These are phyloP conservation scores for Dipodomys merriami DNA, from an alignment of 2,113 vertebrate species.

Conservation along the genomic window DNA sequence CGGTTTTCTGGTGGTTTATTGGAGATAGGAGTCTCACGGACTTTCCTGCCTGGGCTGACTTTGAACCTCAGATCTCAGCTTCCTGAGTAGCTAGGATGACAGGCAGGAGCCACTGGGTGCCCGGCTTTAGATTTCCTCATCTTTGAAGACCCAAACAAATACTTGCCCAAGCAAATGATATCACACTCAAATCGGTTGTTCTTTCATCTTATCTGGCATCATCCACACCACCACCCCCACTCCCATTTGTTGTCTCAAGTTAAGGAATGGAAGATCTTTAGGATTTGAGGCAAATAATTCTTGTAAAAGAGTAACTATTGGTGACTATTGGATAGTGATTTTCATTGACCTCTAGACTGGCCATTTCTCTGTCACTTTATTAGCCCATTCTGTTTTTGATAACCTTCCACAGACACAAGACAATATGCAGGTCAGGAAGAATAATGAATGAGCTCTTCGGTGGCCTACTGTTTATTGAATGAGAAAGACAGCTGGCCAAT, in stretches of 20 bases:
- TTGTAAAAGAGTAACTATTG: neutral
- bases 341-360: neutral
- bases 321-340: neutral
- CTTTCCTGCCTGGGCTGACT: too few species aligned
- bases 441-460: neutral
- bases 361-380: neutral
- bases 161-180: neutral
- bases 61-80: too few species aligned
- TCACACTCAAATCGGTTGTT: neutral
- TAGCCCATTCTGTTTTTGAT: constrained; percentile 9
- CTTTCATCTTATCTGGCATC: neutral
- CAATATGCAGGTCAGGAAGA: neutral
- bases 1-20: too few species aligned
- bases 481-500: neutral
- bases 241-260: constrained; percentile 35
- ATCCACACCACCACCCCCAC: too few species aligned
- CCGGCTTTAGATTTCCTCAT: neutral
- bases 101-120: too few species aligned
- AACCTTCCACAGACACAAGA: neutral
- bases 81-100: too few species aligned
- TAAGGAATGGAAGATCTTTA: neutral
- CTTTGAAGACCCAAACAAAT: neutral
- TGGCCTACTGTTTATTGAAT: neutral
- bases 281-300: neutral
- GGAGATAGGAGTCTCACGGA: too few species aligned